Evolutionary conservation across 2,888 invertebrate species (phyloP), one percentile per base, ranked within the genome.

Genomic region (Nemapogon koenigi): DNA sequence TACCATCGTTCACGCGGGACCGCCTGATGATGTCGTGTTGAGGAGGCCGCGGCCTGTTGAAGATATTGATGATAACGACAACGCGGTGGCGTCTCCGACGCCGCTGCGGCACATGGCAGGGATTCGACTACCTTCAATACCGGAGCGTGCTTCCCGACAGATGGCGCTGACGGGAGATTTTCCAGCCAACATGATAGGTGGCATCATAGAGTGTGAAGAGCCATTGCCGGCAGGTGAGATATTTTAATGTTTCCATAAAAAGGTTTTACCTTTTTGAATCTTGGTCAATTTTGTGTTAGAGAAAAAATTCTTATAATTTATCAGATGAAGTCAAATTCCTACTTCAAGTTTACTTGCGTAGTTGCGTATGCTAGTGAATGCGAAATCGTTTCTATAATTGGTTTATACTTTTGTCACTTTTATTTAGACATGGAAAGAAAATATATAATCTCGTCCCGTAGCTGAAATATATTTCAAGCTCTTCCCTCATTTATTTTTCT

Each of bases 151-250:
- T 2, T 76, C 78, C 8, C 50, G 81, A 48, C 68, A 82, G 62
- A 67, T 83, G 80, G 69, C 84, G 53, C 52, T 79, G 62, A 63
- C 82, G 52, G 59, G 85, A 59, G 66, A 81, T 69, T 78, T 75
- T 48, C 78, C 78, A 16, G 75, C 78, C 16, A 76, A 76, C 55
- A 78, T 78, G 78, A 78, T 78, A 52, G 78, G 78, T 27, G 78
- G 78, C 39, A 80, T 83, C 38, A 82, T 83, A 18, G 85, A 85
- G 48, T 82, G 83, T 43, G 91, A 92, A 50, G 92, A 92, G 56
- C 90, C 94, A 10, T 69, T 96, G 46, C 96, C 95, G 31, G 88
- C 90, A 52, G 90, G 92, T 91, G 73, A 80, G 83, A 25, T 64
- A 39, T 17, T 27, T 50, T 33, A 33, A 11, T 16, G 11, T 33